Evolutionary conservation across 2,113 vertebrate genomes (phyloP).

Genomic region (Stictonetta naevosa): DNA sequence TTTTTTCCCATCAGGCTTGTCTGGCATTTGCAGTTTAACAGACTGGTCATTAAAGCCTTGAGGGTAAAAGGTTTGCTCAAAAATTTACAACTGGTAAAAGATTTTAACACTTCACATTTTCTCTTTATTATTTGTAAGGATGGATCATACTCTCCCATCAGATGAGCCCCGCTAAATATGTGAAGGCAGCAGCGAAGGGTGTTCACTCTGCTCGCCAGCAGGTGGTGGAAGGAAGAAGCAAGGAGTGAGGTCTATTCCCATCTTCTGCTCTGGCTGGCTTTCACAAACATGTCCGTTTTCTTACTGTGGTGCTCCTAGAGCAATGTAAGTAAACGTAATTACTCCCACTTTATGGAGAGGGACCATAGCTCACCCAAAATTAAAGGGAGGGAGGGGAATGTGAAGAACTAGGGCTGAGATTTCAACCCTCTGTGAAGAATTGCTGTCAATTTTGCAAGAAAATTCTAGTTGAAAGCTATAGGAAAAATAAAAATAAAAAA

Average conservation of each 20-base stretch:
- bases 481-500: background rate
- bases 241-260: background rate
- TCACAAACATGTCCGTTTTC: background rate
- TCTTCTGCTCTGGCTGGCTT: fast-evolving
- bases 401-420: background rate
- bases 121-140: background rate
- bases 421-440: background rate
- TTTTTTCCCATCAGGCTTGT: background rate
- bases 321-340: background rate
- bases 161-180: background rate
- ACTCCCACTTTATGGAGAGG: background rate
- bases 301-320: background rate
- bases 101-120: background rate
- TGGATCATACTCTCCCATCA: fast-evolving
- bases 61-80: background rate
- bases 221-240: background rate
- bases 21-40: background rate
- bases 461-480: background rate
- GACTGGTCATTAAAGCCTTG: background rate
- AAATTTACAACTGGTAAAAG: background rate
- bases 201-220: fast-evolving
- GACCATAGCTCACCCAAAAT: background rate
- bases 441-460: background rate
- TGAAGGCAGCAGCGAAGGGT: background rate
- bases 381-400: background rate